Percentiles rank a stretch among this genome's conserved stretches.
Evolutionary conservation across 2,797 vertebrate genomes (phyloP).

Genomic region (Cyclopterus lumpus): DNA sequence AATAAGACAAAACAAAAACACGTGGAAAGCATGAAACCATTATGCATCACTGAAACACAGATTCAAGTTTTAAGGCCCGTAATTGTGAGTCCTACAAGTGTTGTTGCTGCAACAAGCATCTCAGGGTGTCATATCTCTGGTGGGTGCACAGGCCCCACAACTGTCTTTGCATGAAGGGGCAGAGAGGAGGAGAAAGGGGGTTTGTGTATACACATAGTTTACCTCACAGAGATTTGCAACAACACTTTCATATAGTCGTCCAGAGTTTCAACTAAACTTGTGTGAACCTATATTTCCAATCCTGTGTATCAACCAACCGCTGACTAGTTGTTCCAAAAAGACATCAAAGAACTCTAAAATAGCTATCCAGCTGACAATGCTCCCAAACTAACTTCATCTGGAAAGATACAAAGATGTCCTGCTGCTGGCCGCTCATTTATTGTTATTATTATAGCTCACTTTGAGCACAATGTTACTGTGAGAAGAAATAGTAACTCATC

Average conservation of each 20-base stretch:
- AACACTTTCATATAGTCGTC: neutral
- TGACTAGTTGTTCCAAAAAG: neutral
- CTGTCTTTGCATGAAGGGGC: neutral
- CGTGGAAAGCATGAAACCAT: neutral
- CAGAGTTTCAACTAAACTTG: neutral
- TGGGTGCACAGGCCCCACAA: neutral
- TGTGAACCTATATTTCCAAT: neutral
- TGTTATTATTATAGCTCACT: neutral
- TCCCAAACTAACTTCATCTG: neutral
- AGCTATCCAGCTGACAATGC: neutral
- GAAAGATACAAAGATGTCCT: neutral
- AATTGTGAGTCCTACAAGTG: neutral
- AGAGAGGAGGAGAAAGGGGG: neutral
- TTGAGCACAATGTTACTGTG: neutral
- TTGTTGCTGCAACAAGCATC: no score
- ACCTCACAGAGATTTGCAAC: neutral
- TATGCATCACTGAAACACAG: neutral
- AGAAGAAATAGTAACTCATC: neutral
- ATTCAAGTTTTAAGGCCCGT: neutral
- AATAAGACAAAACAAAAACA: conserved; percentile 4
- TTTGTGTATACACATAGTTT: conserved; percentile 1
- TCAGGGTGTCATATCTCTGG: no score
- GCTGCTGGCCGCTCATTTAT: neutral
- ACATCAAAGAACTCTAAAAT: neutral
- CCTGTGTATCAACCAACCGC: neutral